Percentiles rank a stretch among this genome's conserved stretches.
Conservation (phyloP, 2,113 vertebrate genomes). For the Tachysurus vachellii region DNA sequence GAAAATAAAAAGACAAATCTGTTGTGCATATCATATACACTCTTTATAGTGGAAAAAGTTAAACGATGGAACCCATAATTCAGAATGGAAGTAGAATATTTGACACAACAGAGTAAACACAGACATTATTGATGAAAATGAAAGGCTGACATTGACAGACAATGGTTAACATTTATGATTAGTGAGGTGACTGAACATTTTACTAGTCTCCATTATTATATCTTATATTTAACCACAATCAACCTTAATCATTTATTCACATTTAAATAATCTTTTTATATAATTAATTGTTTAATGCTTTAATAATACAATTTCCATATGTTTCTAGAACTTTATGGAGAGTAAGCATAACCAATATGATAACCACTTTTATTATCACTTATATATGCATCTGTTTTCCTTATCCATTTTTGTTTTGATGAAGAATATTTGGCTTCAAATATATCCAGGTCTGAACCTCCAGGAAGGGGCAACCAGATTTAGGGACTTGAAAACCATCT, state of each 20-base stretch:
- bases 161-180: neutral
- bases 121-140: neutral
- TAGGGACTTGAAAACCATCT: too few species aligned
- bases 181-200: neutral
- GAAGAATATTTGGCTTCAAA: too few species aligned
- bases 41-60: neutral
- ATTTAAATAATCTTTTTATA: neutral
- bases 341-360: neutral
- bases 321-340: neutral
- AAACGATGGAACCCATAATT: neutral
- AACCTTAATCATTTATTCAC: neutral
- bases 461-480: too few species aligned
- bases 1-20: too few species aligned
- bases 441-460: too few species aligned
- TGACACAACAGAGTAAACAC: neutral
- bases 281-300: neutral
- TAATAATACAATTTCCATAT: neutral
- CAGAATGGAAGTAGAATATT: neutral
- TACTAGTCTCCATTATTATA: neutral
- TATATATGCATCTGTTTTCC: too few species aligned
- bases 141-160: neutral
- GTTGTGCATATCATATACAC: too few species aligned
- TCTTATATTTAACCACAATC: neutral
- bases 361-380: too few species aligned
- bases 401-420: too few species aligned